Percentiles rank a stretch among this genome's conserved stretches.
Conservation (phyloP, 2,113 vertebrate species). For the Silurus asotus region DNA sequence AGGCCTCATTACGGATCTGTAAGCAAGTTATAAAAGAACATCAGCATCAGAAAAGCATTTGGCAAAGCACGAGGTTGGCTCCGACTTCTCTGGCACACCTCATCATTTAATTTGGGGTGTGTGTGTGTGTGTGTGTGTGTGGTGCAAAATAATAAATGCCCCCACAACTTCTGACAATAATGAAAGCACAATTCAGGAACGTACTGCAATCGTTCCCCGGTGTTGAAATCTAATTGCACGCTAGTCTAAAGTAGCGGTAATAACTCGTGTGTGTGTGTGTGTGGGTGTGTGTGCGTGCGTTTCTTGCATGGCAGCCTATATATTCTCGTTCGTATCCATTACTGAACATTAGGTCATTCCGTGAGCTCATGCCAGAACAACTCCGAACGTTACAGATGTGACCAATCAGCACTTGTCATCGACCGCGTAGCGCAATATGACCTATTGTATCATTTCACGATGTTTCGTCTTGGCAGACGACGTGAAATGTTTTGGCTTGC, state of each 20-base stretch:
- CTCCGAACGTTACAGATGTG: background rate
- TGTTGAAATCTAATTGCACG: slow-evolving; percentile 9
- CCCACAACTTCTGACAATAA: background rate
- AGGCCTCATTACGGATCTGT: slow-evolving; percentile 15
- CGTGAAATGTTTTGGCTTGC: background rate
- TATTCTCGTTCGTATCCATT: background rate
- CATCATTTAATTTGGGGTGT: slow-evolving; percentile 19
- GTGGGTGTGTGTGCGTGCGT: background rate
- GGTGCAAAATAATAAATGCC: slow-evolving; percentile 16
- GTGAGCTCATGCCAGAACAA: background rate
- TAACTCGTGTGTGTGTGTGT: background rate
- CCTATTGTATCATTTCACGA: background rate
- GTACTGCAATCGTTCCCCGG: background rate
- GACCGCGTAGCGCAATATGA: background rate
- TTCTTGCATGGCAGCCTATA: background rate
- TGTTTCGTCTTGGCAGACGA: background rate
- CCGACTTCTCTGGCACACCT: slow-evolving; percentile 11
- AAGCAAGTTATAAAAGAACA: slow-evolving; percentile 25
- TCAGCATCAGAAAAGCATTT: slow-evolving; percentile 22
- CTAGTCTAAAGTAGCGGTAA: background rate
- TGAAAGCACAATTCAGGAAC: slow-evolving; percentile 4
- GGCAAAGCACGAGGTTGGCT: slow-evolving; percentile 17
- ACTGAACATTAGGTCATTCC: background rate
- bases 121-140: background rate
- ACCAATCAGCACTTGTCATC: background rate